phyloP scores from a whole-genome alignment of 2,113 vertebrate species.

The Bos taurus region DNA sequence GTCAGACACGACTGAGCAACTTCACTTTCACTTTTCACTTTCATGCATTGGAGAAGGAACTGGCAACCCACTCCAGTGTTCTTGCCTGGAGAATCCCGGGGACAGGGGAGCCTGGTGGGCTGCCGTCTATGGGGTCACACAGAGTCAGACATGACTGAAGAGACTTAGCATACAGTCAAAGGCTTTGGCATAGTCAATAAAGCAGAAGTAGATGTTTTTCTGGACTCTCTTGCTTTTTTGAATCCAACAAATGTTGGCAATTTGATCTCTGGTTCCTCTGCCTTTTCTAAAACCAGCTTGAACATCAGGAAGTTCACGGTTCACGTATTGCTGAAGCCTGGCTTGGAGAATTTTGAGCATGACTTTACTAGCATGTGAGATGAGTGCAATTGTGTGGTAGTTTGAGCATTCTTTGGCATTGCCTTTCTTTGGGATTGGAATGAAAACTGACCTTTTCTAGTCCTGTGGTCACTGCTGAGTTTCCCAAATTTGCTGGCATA shows the following conservation, averaged over 20 bases:
- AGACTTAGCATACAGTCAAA: neutral
- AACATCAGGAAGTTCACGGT: neutral
- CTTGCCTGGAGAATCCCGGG: too few relatives aligned
- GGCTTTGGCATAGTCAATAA: neutral
- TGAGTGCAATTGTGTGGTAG: too few relatives aligned
- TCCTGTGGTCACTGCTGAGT: neutral
- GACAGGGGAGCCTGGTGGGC: too few relatives aligned
- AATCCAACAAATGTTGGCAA: neutral
- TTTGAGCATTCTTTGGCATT: neutral
- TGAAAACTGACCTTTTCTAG: neutral
- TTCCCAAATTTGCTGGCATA: neutral
- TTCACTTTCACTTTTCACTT: too few relatives aligned
- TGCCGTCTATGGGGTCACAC: too few relatives aligned
- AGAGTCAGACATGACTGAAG: too few relatives aligned
- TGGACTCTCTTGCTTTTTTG: neutral
- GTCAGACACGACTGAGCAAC: too few relatives aligned
- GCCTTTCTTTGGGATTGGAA: neutral
- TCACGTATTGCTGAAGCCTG: too few relatives aligned
- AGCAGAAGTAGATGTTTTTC: neutral
- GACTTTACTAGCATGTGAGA: too few relatives aligned
- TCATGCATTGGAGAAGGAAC: too few relatives aligned
- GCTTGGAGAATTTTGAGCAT: too few relatives aligned
- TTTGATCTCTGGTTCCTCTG: neutral
- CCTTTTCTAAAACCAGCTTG: neutral
- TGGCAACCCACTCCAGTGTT: too few relatives aligned